These are phyloP conservation scores for Callyntrura sp. DNA, from an alignment of 2,888 invertebrate species.

Conservation along the genomic window DNA sequence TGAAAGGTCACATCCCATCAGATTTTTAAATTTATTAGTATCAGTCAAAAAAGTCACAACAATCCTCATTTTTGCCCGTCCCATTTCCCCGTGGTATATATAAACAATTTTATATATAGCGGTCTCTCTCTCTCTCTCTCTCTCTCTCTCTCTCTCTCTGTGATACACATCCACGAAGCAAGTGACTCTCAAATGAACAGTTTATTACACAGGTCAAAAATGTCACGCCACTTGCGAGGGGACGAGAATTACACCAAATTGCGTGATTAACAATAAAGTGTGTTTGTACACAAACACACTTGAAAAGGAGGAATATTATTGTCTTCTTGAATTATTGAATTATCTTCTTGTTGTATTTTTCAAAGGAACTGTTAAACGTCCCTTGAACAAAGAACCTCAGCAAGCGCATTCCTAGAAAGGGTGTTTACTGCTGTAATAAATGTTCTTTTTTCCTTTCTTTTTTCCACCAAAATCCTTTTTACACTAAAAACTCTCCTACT, in stretches of 20 bases:
- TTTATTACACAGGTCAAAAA: constrained; percentile 49
- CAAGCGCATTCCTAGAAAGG: constrained; percentile 50
- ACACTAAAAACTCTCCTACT: neutral
- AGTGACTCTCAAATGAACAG: neutral
- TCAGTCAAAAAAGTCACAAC: neutral
- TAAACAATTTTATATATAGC: neutral
- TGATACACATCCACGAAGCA: neutral
- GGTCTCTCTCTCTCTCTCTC: no score
- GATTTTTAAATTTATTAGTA: neutral
- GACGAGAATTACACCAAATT: constrained; percentile 26
- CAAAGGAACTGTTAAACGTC: constrained; percentile 32
- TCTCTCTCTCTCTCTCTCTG: no score
- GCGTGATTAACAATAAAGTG: constrained; percentile 38
- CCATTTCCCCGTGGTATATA: constrained; percentile 6
- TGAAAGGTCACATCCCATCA: neutral
- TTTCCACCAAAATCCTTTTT: constrained; percentile 59
- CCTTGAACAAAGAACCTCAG: neutral
- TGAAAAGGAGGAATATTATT: constrained; percentile 31
- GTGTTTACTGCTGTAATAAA: constrained; percentile 69
- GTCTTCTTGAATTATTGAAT: constrained; percentile 54
- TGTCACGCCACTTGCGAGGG: constrained; percentile 24
- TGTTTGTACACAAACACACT: constrained; percentile 50
- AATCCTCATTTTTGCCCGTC: neutral
- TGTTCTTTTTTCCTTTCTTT: no score
- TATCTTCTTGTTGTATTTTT: constrained; percentile 5